Conservation (phyloP, 23 tunicate species). For the Trididemnum miniatum region DNA sequence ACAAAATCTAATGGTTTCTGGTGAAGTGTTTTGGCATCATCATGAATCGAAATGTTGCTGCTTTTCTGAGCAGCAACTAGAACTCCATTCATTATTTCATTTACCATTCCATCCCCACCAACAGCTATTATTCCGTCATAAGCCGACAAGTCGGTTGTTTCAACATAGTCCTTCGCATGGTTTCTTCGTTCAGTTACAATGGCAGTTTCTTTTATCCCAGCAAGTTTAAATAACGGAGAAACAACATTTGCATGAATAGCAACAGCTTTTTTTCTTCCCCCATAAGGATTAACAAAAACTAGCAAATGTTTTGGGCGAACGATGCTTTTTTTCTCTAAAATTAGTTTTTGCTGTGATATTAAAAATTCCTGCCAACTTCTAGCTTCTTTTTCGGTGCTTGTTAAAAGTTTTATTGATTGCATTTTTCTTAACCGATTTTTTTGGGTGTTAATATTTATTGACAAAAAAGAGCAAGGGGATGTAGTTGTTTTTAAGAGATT, state of each 20-base stretch:
- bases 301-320: constrained; percentile 53
- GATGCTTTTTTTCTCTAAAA: background rate
- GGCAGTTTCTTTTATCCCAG: constrained; percentile 42
- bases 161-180: constrained; percentile 69
- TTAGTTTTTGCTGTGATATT: background rate
- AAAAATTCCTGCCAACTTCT: constrained; percentile 33
- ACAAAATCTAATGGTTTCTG: background rate
- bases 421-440: constrained; percentile 55
- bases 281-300: constrained; percentile 87
- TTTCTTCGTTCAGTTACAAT: constrained; percentile 54
- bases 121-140: constrained; percentile 87
- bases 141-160: constrained; percentile 42
- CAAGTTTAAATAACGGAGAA: constrained; percentile 60
- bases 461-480: constrained; percentile 19
- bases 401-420: constrained; percentile 37
- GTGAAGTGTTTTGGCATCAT: background rate
- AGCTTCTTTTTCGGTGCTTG: constrained; percentile 14
- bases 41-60: constrained; percentile 32
- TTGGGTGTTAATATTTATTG: constrained; percentile 24
- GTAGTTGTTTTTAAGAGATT: constrained; percentile 6
- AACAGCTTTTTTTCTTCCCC: constrained; percentile 60
- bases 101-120: constrained; percentile 94
- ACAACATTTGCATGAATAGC: constrained; percentile 45
- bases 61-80: constrained; percentile 47
- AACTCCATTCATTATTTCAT: constrained; percentile 84